phyloP scores from a whole-genome alignment of 2,888 invertebrate genomes.

The Torymus tubicola region DNA sequence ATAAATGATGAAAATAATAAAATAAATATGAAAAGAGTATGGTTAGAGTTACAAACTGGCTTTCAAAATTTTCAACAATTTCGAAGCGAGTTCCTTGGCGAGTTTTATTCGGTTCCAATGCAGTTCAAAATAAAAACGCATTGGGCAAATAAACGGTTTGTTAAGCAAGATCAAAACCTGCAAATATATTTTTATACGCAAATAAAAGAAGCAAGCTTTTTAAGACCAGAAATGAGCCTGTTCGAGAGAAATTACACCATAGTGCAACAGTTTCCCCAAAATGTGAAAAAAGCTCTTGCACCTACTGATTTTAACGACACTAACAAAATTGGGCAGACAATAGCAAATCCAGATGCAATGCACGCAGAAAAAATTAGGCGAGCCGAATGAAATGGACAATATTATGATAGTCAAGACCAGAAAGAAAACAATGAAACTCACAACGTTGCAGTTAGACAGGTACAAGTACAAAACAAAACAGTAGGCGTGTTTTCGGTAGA shows the following conservation, averaged over 20 bases:
- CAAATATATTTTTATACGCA: constrained; percentile 34
- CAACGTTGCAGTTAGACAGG: not conserved
- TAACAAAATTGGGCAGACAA: constrained; percentile 14
- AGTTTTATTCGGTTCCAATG: constrained; percentile 45
- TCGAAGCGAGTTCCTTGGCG: constrained; percentile 17
- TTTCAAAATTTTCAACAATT: constrained; percentile 27
- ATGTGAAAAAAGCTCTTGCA: constrained; percentile 31
- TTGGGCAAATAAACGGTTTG: constrained; percentile 39
- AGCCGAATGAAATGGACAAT: not conserved
- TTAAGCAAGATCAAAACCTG: not conserved
- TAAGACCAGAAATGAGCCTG: constrained; percentile 2
- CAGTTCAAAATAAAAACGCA: constrained; percentile 34
- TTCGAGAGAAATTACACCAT: constrained; percentile 40
- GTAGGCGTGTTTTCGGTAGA: too few relatives aligned
- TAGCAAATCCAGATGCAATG: constrained; percentile 38
- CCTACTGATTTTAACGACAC: constrained; percentile 29
- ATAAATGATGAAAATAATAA: too few relatives aligned
- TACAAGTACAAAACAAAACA: too few relatives aligned
- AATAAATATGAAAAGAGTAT: too few relatives aligned
- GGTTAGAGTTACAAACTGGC: constrained; percentile 19
- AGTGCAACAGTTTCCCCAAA: constrained; percentile 30
- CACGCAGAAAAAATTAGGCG: not conserved
- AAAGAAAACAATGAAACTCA: not conserved
- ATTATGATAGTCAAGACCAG: too few relatives aligned
- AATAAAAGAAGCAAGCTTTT: constrained; percentile 24